Base-by-base conservation (phyloP, 2,888 invertebrate genomes). In the Agrilus biguttatus region DNA sequence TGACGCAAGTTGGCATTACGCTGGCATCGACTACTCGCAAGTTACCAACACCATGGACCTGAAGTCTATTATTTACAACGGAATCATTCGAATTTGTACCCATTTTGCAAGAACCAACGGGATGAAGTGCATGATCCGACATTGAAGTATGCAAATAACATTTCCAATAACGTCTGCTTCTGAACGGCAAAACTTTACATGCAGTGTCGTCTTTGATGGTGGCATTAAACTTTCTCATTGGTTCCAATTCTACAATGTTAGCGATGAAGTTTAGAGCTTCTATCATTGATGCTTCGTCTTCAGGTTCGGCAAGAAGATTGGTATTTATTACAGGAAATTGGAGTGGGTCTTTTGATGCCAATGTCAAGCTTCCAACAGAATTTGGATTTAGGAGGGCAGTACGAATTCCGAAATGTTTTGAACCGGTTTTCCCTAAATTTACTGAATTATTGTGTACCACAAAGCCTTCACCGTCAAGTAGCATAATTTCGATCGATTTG, bases 271-370 rank as follows among this genome's bases (percentile, higher is more conserved):
- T 65, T 5, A 80, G 70, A 1, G 76, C 74, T n/a, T 72, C 68
- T 1, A 79, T 68, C 12, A 80, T 64, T 2, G 74, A 76, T 13
- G 72, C 68, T 3, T 75, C 61, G 53, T 86, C 85, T 19, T 51
- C 43, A 12, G 44, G 36, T 41, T 57, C 54, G 0, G 51, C 46
- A 8, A 53, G 49, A 36, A 47, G 54, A 10, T 52, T 52, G 1
- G 51, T 45, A 44, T 59, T 47, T 5, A 59, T 56, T 2, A 50
- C 8, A 1, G 58, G 58, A 43, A 53, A 56, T 37, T 58, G 56
- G 8, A 51, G 41, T 8, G 57, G 55, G 45, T 50, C 47, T 0
- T 42, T 48, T 13, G 58, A 54, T 45, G 50, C 50, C 19, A 60
- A 43, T 17, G 47, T 50, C 2, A 60, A 45, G 5, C 38, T 41